Percentiles rank a stretch among this genome's conserved stretches.
phyloP scores from a whole-genome alignment of 1,140 invertebrate genomes.

The Drosophila rhopaloa region DNA sequence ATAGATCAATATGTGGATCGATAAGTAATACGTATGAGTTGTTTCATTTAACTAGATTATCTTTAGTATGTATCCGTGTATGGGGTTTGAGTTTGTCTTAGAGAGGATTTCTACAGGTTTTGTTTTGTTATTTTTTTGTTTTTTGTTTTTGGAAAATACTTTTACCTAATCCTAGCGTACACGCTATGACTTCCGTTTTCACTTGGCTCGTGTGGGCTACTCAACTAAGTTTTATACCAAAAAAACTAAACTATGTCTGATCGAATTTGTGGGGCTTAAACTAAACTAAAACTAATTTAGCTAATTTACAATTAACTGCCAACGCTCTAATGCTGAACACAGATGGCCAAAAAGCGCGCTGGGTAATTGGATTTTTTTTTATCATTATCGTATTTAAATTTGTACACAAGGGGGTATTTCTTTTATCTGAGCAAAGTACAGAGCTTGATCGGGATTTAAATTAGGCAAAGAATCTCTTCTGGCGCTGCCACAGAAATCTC shows the following conservation, averaged over 20 bases:
- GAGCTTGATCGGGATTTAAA: background rate
- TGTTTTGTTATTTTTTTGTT: background rate
- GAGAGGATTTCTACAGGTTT: conserved; percentile 27
- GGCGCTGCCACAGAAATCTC: conserved; percentile 19
- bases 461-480: conserved; percentile 5
- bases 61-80: conserved; percentile 40
- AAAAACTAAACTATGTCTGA: conserved; percentile 16
- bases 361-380: background rate
- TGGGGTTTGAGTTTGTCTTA: conserved; percentile 16
- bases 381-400: conserved; percentile 13
- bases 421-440: conserved; percentile 16
- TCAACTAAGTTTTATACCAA: conserved; percentile 11
- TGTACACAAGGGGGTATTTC: conserved; percentile 14
- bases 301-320: conserved; percentile 30
- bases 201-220: conserved; percentile 26
- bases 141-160: conserved; percentile 25
- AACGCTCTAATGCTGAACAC: conserved; percentile 34
- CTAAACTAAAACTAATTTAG: conserved; percentile 44
- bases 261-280: conserved; percentile 13
- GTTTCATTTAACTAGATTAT: conserved; percentile 74
- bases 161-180: conserved; percentile 31
- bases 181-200: conserved; percentile 39
- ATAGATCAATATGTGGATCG: conserved; percentile 32
- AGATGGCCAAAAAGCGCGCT: conserved; percentile 30
- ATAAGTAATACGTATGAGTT: conserved; percentile 71